Evolutionary conservation across 1,140 invertebrate species (phyloP).

Genomic region (Belonocnema kinseyi): DNA sequence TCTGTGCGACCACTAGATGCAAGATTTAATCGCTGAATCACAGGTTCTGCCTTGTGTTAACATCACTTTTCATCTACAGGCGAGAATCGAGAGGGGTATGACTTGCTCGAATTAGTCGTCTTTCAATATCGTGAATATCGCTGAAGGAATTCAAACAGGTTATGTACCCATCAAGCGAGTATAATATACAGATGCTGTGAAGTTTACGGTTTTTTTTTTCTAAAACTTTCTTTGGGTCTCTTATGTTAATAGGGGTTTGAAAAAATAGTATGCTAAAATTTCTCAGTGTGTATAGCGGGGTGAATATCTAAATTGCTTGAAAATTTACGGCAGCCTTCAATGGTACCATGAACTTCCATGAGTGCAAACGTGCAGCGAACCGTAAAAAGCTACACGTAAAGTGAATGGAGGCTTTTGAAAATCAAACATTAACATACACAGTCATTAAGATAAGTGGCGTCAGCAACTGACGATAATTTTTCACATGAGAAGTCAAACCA

Average conservation of each 20-base stretch:
- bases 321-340: conserved; percentile 10
- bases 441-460: conserved; percentile 27
- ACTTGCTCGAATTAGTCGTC: too few relatives aligned
- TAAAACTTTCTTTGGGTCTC: too few relatives aligned
- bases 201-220: too few relatives aligned
- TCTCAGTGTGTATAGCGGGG: not conserved
- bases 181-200: too few relatives aligned
- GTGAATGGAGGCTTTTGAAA: not conserved
- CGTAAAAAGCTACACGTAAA: conserved; percentile 9
- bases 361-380: conserved; percentile 21
- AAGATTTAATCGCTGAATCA: not conserved
- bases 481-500: not conserved
- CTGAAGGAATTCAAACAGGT: too few relatives aligned
- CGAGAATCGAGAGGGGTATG: too few relatives aligned
- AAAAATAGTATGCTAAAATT: not conserved
- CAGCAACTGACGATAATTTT: conserved; percentile 16
- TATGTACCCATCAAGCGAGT: too few relatives aligned
- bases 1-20: not conserved
- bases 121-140: too few relatives aligned
- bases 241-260: too few relatives aligned
- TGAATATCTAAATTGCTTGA: conserved; percentile 15
- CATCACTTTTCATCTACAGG: not conserved
- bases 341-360: not conserved
- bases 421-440: conserved; percentile 26
- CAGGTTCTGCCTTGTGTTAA: not conserved